Evolutionary conservation across 1,140 invertebrate species (phyloP), one percentile per base, ranked within the genome.

Genomic region (Drosophila albomicans): DNA sequence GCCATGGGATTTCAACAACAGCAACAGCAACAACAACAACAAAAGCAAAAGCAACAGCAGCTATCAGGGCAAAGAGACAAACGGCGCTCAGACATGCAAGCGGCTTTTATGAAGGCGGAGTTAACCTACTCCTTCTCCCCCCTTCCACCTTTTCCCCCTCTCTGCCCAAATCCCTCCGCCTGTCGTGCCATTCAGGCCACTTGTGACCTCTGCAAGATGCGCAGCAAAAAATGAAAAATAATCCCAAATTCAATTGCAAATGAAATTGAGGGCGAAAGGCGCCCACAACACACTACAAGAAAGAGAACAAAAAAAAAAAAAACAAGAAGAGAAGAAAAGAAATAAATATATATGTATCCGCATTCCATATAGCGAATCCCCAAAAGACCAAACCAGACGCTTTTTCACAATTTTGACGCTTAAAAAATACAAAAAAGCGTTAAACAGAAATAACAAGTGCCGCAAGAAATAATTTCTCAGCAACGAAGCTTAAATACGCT

Each of bases 171-270:
- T 1, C 10, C 16, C 11, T 8, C 32, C 16, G 20, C 6, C 45
- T 38, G 51, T 82, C 46, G 56, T 63, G 68, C 82, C 65, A 88
- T 86, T 86, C 67, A 66, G 54, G 85, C 80, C 80, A 88, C 84
- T 87, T 87, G 84, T 87, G 84, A 78, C 84, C 84, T 84, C 72
- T 78, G 62, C 66, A 65, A 76, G 82, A 81, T 81, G 75, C 75
- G 78, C 77, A 85, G 75, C 77, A 80, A 85, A 81, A 89, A 88
- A 88, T 88, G 81, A 88, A 88, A 89, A 88, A 89, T 88, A 88
- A 88, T 88, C 78, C 85, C 85, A 89, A 88, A 88, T 88, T 88
- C 85, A 88, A 88, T 88, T 88, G 85, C 85, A 85, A 88, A 88
- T 87, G 85, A 88, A 88, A 88, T 88, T 88, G 85, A 88, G 85